A percentile compares a stretch with the other conserved stretches of the same genome.
phyloP scores from a whole-genome alignment of 2,797 vertebrate genomes.

The Anomalospiza imberbis region DNA sequence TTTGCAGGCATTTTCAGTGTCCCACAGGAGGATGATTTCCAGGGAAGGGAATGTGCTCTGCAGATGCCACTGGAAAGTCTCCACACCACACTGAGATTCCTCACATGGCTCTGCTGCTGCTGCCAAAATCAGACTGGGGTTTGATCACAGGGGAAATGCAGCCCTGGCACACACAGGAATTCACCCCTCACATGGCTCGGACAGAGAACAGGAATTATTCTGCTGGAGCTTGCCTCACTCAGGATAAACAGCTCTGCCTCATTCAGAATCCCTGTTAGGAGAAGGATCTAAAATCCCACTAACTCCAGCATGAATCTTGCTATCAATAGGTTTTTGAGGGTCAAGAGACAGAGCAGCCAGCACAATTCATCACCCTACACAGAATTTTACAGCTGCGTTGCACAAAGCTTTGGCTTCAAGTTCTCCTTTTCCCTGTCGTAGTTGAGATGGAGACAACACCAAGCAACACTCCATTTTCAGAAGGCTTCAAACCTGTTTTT shows the following conservation, averaged over 20 bases:
- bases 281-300: neutral
- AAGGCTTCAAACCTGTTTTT: neutral
- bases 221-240: neutral
- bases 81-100: accelerated
- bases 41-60: neutral
- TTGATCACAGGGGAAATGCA: neutral
- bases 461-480: neutral
- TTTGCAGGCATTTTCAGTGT: neutral
- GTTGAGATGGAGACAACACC: neutral
- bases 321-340: neutral
- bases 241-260: neutral
- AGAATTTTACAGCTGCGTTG: neutral
- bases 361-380: neutral
- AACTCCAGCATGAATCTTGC: neutral
- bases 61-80: accelerated
- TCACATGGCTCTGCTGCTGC: neutral
- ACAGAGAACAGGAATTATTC: accelerated
- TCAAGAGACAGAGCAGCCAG: neutral
- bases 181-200: neutral
- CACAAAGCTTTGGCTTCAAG: neutral
- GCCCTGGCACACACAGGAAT: neutral
- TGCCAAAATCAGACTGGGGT: neutral
- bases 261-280: neutral
- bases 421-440: neutral
- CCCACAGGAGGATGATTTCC: neutral